Percentiles rank a stretch among this genome's conserved stretches.
Conservation (phyloP, 2,113 vertebrate genomes). For the Opisthocomus hoazin region DNA sequence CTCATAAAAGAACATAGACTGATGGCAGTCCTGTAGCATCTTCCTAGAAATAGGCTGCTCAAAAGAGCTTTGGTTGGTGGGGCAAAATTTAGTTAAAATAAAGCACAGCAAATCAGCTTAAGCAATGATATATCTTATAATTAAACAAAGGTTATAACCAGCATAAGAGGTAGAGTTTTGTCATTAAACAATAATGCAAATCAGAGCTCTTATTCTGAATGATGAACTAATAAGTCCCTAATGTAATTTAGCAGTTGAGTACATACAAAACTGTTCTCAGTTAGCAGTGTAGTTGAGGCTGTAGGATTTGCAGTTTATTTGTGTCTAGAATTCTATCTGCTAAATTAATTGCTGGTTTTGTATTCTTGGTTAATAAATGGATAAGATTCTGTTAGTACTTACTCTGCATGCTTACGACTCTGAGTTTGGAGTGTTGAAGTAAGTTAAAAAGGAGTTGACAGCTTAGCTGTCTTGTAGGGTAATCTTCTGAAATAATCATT, state of each 20-base stretch:
- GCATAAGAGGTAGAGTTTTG: background rate
- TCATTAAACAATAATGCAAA: conserved; percentile 29
- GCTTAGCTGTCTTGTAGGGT: background rate
- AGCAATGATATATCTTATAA: background rate
- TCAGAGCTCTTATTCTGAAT: background rate
- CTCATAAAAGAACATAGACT: background rate
- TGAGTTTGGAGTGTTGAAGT: background rate
- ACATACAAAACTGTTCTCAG: background rate
- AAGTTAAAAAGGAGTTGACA: background rate
- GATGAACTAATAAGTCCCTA: background rate
- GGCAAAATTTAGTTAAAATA: background rate
- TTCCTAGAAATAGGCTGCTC: background rate
- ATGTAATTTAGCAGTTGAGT: background rate
- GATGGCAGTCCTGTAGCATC: background rate
- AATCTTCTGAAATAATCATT: background rate
- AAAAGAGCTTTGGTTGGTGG: background rate
- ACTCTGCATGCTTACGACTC: background rate
- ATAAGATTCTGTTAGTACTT: background rate
- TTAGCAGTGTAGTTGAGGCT: background rate
- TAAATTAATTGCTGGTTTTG: background rate
- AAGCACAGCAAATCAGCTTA: conserved; percentile 9
- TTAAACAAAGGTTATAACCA: conserved; percentile 1
- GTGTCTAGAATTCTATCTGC: background rate
- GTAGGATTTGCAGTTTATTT: background rate
- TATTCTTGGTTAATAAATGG: background rate